Conservation (phyloP, 2,113 vertebrate species). For the Nothoprocta pentlandii region DNA sequence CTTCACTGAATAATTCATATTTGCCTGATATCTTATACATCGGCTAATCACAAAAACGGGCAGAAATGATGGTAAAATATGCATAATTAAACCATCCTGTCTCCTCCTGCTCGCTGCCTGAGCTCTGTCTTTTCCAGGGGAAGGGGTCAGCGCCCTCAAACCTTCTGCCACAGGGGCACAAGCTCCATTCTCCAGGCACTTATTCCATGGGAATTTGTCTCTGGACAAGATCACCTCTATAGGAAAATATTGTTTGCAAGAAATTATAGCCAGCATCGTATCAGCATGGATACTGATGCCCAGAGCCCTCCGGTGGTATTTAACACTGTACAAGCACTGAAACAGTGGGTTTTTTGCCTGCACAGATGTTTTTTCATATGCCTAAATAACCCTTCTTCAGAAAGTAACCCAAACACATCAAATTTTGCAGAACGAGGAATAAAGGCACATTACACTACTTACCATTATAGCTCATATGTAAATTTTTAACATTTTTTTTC, state of each 20-base stretch:
- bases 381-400: constrained; percentile 46
- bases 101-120: neutral
- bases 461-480: neutral
- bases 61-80: constrained; percentile 2
- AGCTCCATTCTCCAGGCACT: neutral
- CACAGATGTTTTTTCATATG: constrained; percentile 66
- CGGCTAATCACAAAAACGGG: neutral
- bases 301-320: constrained; percentile 22
- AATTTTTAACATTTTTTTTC: neutral
- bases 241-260: neutral
- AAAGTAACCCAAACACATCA: constrained; percentile 20
- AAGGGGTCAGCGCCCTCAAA: neutral
- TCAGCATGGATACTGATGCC: neutral
- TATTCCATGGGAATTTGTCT: too few species aligned
- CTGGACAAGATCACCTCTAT: too few species aligned
- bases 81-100: neutral
- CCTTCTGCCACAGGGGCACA: neutral
- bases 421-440: constrained; percentile 36
- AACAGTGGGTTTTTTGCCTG: constrained; percentile 15
- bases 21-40: constrained; percentile 39
- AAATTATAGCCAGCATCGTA: neutral
- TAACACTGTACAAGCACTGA: neutral
- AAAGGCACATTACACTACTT: fast-evolving
- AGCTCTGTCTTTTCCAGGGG: neutral
- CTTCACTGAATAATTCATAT: constrained; percentile 45